Evolutionary conservation across 1,140 invertebrate species (phyloP), one percentile per base, ranked within the genome.

Genomic region (Pseudomyrmex cubaensis): DNA sequence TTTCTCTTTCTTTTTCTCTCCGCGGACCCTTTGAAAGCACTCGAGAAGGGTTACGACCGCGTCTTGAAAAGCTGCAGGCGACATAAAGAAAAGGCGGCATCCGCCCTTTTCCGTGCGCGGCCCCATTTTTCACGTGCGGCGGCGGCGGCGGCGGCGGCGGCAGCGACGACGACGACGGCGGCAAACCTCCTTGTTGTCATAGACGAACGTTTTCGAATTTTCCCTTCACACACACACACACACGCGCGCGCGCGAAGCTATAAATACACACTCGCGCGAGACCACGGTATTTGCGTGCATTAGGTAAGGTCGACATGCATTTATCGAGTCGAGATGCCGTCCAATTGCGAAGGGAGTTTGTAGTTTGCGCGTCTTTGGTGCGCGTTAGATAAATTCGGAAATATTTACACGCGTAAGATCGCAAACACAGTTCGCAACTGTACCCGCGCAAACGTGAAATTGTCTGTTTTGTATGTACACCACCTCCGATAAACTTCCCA

Each of bases 41-140:
- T 78, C 76, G 64, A 80, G 76, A 59, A 80, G 66, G 76, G 76
- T 80, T 80, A 80, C 76, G 76, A 80, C 76, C 76, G 66, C 20
- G 46, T 48, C 44, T n/a, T 72, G 76, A 61, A 80, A 80, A 80
- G 76, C 76, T 80, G 76, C 54, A 80, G 54, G 66, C 64, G 66
- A 80, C 56, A 80, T 80, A 80, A 80, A 80, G 76, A 72, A 80
- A 80, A 80, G 66, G 46, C 66, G 54, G 66, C 66, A 44, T 70
- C 66, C 76, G 44, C 76, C 44, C 54, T 70, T 61, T 50, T 46
- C n/a, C n/a, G 66, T n/a, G 44, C 64, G 54, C 54, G 76, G 35
- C 44, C 44, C 44, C 66, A 70, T 80, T 80, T 80, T 54, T 80
- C 76, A 72, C 22, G 20, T 59, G 57, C 13, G 56, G 17, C 35